Conservation (phyloP, 2,888 invertebrate species). For the Noctua fimbriata region DNA sequence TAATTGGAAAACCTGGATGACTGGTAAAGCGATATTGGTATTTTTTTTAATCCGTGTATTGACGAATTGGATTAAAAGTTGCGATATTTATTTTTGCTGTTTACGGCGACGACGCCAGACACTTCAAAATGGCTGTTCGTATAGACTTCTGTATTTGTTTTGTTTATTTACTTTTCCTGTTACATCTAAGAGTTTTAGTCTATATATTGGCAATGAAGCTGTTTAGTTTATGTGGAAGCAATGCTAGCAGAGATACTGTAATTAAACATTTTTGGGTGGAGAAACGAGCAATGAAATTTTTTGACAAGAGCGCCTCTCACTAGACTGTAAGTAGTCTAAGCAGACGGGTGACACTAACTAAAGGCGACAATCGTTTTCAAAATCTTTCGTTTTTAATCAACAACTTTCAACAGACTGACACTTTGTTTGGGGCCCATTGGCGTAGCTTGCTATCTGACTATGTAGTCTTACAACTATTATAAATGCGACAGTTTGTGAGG, state of each 20-base stretch:
- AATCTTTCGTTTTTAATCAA: no score
- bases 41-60: slow-evolving; percentile 43
- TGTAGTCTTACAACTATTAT: no score
- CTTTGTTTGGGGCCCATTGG: no score
- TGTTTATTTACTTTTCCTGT: neutral
- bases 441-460: no score
- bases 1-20: slow-evolving; percentile 52
- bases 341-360: neutral
- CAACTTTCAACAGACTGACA: no score
- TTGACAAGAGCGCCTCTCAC: neutral
- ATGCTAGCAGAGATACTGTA: neutral
- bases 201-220: slow-evolving; percentile 10
- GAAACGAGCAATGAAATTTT: neutral
- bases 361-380: neutral
- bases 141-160: slow-evolving; percentile 1
- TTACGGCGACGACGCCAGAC: neutral
- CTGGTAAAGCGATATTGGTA: slow-evolving; percentile 37
- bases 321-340: neutral
- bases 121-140: neutral
- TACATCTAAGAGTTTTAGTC: slow-evolving; percentile 8
- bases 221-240: neutral
- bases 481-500: no score
- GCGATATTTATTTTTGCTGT: slow-evolving; percentile 44
- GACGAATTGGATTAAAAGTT: slow-evolving; percentile 44
- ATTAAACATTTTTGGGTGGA: neutral